Conservation (phyloP, 2,113 vertebrate species). For the Xenopus tropicalis region DNA sequence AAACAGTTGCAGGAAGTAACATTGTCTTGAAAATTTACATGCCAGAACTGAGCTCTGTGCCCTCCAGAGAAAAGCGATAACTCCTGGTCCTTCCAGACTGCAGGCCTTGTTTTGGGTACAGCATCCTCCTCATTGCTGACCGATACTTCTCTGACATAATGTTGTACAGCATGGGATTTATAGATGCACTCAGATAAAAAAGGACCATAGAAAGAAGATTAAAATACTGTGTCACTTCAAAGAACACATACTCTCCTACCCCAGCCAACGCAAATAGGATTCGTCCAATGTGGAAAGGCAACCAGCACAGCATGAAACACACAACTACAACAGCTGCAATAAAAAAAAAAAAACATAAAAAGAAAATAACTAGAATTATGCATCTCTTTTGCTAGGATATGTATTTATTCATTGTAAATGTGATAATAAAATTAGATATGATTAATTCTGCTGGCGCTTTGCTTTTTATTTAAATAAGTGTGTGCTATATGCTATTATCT, state of each 20-base stretch:
- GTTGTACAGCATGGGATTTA: conserved; percentile 47
- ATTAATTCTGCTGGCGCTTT: too few relatives aligned
- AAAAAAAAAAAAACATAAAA: not conserved
- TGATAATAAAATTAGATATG: too few relatives aligned
- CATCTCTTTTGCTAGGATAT: too few relatives aligned
- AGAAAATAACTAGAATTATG: too few relatives aligned
- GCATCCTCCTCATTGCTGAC: conserved; percentile 19
- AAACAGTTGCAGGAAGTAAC: not conserved
- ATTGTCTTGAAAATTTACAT: not conserved
- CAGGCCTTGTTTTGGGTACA: not conserved
- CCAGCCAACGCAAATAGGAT: conserved; percentile 44
- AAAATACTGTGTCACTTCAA: conserved; percentile 45
- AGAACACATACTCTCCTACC: not conserved
- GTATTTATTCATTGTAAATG: too few relatives aligned
- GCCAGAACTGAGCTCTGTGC: conserved; percentile 18
- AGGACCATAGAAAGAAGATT: conserved; percentile 47
- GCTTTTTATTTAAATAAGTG: too few relatives aligned
- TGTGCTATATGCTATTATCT: too few relatives aligned
- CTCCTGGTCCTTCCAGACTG: conserved; percentile 16
- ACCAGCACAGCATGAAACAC: conserved; percentile 49
- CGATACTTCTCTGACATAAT: conserved; percentile 43
- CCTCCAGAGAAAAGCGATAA: not conserved
- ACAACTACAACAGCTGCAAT: conserved; percentile 14
- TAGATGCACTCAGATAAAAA: conserved; percentile 43
- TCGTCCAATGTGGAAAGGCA: conserved; percentile 36